Percentiles rank a stretch among this genome's conserved stretches.
These are phyloP conservation scores for Merodon equestris DNA, from an alignment of 2,888 invertebrate species.

Conservation along the genomic window DNA sequence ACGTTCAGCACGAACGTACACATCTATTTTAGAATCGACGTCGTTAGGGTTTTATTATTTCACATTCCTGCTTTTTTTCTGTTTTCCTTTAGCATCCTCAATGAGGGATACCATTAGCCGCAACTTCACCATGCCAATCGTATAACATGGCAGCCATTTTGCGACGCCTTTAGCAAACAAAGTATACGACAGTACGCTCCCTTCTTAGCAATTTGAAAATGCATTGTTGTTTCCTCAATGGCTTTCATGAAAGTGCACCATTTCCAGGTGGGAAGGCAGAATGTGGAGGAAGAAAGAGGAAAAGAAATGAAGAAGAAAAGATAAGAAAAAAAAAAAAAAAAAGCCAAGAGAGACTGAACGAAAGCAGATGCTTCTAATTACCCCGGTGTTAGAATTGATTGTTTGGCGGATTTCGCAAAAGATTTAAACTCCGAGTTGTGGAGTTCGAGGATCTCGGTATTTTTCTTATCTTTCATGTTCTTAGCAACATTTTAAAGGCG, in stretches of 20 bases:
- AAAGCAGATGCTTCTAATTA: conserved; percentile 48
- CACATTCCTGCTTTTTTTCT: conserved; percentile 18
- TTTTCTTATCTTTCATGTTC: too few relatives aligned
- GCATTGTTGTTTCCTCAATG: conserved; percentile 42
- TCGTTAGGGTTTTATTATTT: conserved; percentile 33
- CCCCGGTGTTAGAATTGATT: conserved; percentile 22
- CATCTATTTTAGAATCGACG: conserved; percentile 22
- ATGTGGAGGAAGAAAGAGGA: too few relatives aligned
- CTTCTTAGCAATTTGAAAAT: background rate
- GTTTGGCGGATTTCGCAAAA: conserved; percentile 25
- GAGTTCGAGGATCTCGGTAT: too few relatives aligned
- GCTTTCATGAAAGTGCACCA: conserved; percentile 36
- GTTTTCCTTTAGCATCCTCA: conserved; percentile 25
- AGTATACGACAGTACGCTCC: background rate
- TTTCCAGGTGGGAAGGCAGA: conserved; percentile 31
- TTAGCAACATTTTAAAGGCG: too few relatives aligned
- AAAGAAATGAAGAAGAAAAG: conserved; percentile 24
- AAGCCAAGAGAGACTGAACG: background rate
- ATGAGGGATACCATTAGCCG: conserved; percentile 40
- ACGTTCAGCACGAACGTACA: too few relatives aligned
- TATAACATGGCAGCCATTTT: conserved; percentile 31
- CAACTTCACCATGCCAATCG: conserved; percentile 45
- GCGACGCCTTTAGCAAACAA: background rate
- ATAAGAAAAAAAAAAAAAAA: background rate
- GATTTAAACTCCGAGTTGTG: too few relatives aligned